phyloP scores from a whole-genome alignment of 2,888 invertebrate genomes.

The Baccha elongata region DNA sequence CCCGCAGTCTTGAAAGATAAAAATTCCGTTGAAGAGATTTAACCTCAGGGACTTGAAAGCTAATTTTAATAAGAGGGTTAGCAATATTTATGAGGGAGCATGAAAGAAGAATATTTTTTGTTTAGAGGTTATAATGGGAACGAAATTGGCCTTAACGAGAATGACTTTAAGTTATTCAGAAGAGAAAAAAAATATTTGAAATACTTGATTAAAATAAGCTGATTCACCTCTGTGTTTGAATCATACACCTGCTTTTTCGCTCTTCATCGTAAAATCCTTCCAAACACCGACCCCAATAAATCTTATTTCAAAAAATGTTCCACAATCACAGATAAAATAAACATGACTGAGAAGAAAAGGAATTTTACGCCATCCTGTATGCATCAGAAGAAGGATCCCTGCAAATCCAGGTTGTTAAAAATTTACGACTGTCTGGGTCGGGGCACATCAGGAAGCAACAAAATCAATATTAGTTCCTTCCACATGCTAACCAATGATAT shows the following conservation, averaged over 20 bases:
- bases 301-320: background rate
- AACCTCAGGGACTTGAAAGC: conserved; percentile 51
- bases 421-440: conserved; percentile 28
- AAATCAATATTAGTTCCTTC: conserved; percentile 59
- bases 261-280: background rate
- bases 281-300: background rate
- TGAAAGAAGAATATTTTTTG: background rate
- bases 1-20: background rate
- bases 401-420: conserved; percentile 20
- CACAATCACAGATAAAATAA: conserved; percentile 13
- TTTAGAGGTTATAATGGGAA: background rate
- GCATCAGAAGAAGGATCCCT: conserved; percentile 4
- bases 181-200: no score
- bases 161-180: no score
- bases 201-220: no score
- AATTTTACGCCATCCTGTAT: background rate
- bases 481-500: conserved; percentile 24
- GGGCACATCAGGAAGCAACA: conserved; percentile 18
- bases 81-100: conserved; percentile 6
- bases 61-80: conserved; percentile 47
- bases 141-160: conserved; percentile 7
- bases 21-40: conserved; percentile 36
- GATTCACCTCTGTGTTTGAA: no score
- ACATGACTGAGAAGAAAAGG: background rate
- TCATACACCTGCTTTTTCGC: no score